Percentiles rank a stretch among this genome's conserved stretches.
Conservation (phyloP, 2,888 invertebrate species). For the Cephus pygmeus region DNA sequence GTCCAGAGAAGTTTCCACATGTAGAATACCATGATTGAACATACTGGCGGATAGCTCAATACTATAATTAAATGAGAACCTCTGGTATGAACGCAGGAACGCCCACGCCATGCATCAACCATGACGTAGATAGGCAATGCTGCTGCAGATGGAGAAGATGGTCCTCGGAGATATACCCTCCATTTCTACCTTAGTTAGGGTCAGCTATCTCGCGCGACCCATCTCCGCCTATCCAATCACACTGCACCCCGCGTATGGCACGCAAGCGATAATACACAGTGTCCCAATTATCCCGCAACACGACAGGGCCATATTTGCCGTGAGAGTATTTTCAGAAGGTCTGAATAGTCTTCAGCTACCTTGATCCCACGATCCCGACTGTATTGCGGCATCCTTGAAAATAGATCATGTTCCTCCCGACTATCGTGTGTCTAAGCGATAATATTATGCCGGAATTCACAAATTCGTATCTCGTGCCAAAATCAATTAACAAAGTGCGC, state of each 20-base stretch:
- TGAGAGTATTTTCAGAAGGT: conserved; percentile 58
- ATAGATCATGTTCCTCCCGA: neutral
- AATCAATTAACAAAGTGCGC: neutral
- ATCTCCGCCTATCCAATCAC: conserved; percentile 66
- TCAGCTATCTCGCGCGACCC: conserved; percentile 66
- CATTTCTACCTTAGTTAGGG: conserved; percentile 61
- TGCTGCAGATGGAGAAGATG: conserved; percentile 63
- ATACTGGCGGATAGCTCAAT: neutral
- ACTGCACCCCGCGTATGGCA: conserved; percentile 59
- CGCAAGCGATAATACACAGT: conserved; percentile 64
- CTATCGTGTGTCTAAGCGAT: neutral
- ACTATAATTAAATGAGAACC: conserved; percentile 65
- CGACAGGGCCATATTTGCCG: conserved; percentile 50
- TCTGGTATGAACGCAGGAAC: conserved; percentile 60
- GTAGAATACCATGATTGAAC: neutral
- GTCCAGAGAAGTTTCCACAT: neutral
- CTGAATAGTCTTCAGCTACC: conserved; percentile 21
- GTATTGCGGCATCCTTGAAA: neutral
- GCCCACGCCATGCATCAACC: conserved; percentile 66
- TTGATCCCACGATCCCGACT: neutral
- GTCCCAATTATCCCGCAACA: conserved; percentile 65
- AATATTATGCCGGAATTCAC: neutral
- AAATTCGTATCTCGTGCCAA: neutral
- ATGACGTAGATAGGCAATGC: conserved; percentile 63
- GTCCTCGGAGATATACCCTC: conserved; percentile 60